phyloP scores from a whole-genome alignment of 2,113 vertebrate species.

The Noturus placidus region DNA sequence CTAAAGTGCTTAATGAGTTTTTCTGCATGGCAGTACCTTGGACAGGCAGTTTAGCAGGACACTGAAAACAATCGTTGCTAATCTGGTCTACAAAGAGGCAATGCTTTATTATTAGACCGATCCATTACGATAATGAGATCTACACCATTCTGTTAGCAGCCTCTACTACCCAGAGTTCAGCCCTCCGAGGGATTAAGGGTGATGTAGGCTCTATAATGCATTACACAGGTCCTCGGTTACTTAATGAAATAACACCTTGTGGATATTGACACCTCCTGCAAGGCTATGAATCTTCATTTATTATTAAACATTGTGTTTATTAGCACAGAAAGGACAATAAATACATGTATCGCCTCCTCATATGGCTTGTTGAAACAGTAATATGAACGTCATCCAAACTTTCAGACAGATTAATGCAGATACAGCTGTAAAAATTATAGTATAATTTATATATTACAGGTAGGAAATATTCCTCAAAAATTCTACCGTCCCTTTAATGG shows the following conservation, averaged over 20 bases:
- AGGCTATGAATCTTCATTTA: conserved; percentile 44
- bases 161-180: conserved; percentile 56
- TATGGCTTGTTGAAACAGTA: neutral
- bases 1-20: conserved; percentile 61
- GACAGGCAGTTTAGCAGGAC: conserved; percentile 61
- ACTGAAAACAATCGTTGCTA: conserved; percentile 67
- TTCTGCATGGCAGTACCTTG: conserved; percentile 58
- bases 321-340: neutral
- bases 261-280: conserved; percentile 41
- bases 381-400: neutral
- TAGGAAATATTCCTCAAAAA: neutral
- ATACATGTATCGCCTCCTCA: neutral
- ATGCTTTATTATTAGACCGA: conserved; percentile 69
- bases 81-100: conserved; percentile 66
- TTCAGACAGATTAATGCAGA: neutral
- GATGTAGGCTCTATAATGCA: conserved; percentile 58
- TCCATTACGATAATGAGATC: conserved; percentile 73
- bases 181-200: conserved; percentile 59
- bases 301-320: conserved; percentile 34
- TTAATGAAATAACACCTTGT: conserved; percentile 52
- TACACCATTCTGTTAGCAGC: conserved; percentile 56
- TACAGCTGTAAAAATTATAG: neutral
- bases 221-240: conserved; percentile 57
- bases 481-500: neutral
- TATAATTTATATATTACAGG: neutral